These are phyloP conservation scores for Chloroclystis v-ata DNA, from an alignment of 2,888 invertebrate genomes.

Conservation along the genomic window DNA sequence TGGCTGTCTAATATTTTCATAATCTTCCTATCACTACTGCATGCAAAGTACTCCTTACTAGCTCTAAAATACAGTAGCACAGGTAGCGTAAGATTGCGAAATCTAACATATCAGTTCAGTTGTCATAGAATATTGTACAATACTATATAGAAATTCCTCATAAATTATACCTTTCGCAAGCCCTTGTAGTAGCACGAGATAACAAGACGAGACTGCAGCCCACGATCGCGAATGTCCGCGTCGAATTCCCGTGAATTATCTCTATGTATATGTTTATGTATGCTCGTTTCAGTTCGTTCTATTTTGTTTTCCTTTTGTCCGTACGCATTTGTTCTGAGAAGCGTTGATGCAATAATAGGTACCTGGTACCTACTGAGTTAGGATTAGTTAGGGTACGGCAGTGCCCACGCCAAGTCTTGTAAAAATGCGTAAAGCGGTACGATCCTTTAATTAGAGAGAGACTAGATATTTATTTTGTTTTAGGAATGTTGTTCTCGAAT, in stretches of 20 bases:
- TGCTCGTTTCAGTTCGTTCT: slow-evolving; percentile 54
- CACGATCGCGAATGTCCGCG: slow-evolving; percentile 57
- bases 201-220: slow-evolving; percentile 52
- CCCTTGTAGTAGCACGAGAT: slow-evolving; percentile 27
- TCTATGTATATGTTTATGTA: slow-evolving; percentile 38
- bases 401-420: too few relatives aligned
- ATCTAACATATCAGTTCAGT: neutral
- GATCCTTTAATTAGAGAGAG: too few relatives aligned
- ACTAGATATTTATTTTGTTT: too few relatives aligned
- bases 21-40: too few relatives aligned
- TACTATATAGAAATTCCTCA: slow-evolving; percentile 6
- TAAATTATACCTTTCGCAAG: slow-evolving; percentile 10
- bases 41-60: too few relatives aligned
- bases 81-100: neutral
- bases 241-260: slow-evolving; percentile 71
- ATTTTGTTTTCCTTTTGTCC: slow-evolving; percentile 53
- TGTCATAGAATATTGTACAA: slow-evolving; percentile 1
- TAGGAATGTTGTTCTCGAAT: too few relatives aligned
- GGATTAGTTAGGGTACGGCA: too few relatives aligned
- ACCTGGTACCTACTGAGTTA: too few relatives aligned
- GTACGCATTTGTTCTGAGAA: slow-evolving; percentile 56
- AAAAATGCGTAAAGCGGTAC: too few relatives aligned
- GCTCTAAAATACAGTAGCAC: neutral
- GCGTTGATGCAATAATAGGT: slow-evolving; percentile 11
- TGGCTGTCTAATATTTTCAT: too few relatives aligned